Percentiles rank a stretch among this genome's conserved stretches.
These are phyloP conservation scores for Coenonympha glycerion DNA, from an alignment of 2,888 invertebrate genomes.

Conservation along the genomic window DNA sequence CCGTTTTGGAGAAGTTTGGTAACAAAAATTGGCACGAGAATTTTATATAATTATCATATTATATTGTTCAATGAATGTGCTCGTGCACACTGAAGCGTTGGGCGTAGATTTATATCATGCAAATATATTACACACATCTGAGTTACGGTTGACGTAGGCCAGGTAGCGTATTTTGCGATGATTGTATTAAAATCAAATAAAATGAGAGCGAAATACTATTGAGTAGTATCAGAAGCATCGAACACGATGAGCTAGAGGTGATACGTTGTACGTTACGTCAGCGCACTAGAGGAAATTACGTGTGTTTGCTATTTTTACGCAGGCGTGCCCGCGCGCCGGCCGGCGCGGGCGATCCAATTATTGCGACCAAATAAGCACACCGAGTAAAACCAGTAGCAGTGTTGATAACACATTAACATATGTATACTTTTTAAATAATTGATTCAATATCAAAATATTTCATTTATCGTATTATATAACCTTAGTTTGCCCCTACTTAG, in stretches of 20 bases:
- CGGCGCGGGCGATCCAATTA: conserved; percentile 26
- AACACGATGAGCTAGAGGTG: conserved; percentile 17
- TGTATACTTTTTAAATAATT: too few relatives aligned
- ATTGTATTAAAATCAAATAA: conserved; percentile 10
- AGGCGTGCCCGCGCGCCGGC: conserved; percentile 13
- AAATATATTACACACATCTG: conserved; percentile 8
- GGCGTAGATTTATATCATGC: not conserved
- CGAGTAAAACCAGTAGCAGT: conserved; percentile 17
- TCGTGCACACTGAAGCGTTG: too few relatives aligned
- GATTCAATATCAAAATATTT: not conserved
- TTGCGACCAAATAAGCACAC: conserved; percentile 27
- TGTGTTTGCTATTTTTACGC: conserved; percentile 35
- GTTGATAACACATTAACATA: conserved; percentile 9
- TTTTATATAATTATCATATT: too few relatives aligned
- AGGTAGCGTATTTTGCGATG: too few relatives aligned
- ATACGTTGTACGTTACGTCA: conserved; percentile 32
- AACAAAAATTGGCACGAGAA: too few relatives aligned
- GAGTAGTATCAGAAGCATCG: conserved; percentile 13
- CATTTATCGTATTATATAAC: conserved; percentile 1
- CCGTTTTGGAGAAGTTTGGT: too few relatives aligned
- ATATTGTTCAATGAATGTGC: too few relatives aligned
- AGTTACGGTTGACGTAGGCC: conserved; percentile 7
- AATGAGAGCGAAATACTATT: conserved; percentile 14
- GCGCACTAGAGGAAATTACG: conserved; percentile 37
- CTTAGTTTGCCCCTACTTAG: conserved; percentile 7